phyloP scores from a whole-genome alignment of 2,888 invertebrate genomes.

The Eutolmus rufibarbis region DNA sequence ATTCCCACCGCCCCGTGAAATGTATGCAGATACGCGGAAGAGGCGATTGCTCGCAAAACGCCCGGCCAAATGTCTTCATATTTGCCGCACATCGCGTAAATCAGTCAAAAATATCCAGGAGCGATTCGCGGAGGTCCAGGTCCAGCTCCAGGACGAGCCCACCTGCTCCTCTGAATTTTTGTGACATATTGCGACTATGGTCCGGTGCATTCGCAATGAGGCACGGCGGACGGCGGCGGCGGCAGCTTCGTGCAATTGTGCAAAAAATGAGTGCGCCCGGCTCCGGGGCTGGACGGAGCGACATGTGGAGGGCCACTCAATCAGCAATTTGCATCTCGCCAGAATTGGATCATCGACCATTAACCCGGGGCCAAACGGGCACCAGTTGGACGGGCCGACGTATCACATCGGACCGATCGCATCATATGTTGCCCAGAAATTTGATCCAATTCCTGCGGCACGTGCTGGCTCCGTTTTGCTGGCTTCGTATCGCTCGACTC shows the following conservation, averaged over 20 bases:
- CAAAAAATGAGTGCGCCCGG: neutral
- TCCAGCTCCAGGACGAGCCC: neutral
- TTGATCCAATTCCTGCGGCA: constrained; percentile 34
- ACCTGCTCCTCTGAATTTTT: constrained; percentile 17
- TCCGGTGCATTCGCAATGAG: constrained; percentile 24
- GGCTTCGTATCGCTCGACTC: constrained; percentile 17
- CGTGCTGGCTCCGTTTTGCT: neutral
- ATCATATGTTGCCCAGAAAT: constrained; percentile 24
- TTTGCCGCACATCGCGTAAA: neutral
- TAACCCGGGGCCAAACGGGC: constrained; percentile 30
- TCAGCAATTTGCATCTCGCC: constrained; percentile 24
- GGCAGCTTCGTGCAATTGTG: neutral
- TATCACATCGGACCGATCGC: constrained; percentile 24
- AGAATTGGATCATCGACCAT: constrained; percentile 27
- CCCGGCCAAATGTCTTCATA: constrained; percentile 5
- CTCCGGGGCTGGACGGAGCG: neutral
- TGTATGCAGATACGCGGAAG: neutral
- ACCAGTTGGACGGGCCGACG: constrained; percentile 18
- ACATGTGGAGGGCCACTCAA: constrained; percentile 22
- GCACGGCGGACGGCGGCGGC: neutral
- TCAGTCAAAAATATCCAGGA: constrained; percentile 4
- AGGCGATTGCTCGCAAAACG: neutral
- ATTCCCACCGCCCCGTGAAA: neutral
- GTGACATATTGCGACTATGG: constrained; percentile 39
- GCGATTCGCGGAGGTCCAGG: neutral